These are phyloP conservation scores for Drosophila mettleri DNA, from an alignment of 2,888 invertebrate genomes.

Conservation along the genomic window DNA sequence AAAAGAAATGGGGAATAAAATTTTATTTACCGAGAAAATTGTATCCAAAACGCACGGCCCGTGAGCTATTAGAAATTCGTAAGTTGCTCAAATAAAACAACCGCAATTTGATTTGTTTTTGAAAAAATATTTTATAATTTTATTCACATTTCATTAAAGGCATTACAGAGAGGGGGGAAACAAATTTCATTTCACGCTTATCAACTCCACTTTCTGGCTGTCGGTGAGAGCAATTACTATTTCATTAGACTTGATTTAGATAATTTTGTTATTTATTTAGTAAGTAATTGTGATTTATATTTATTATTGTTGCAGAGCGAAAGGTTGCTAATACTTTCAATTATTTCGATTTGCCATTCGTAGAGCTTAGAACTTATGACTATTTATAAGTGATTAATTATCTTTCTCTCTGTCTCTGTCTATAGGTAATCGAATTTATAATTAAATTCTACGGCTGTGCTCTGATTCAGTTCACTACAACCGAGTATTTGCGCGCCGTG, in stretches of 20 bases:
- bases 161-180: conserved; percentile 54
- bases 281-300: conserved; percentile 29
- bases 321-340: conserved; percentile 68
- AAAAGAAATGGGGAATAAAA: conserved; percentile 20
- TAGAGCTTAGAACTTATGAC: conserved; percentile 77
- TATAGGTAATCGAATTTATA: conserved; percentile 38
- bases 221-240: conserved; percentile 24
- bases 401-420: neutral
- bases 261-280: conserved; percentile 18
- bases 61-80: conserved; percentile 27
- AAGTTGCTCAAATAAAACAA: conserved; percentile 57
- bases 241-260: conserved; percentile 11
- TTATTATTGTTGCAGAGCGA: conserved; percentile 28
- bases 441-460: conserved; percentile 43
- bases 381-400: conserved; percentile 51
- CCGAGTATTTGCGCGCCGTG: conserved; percentile 84
- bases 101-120: conserved; percentile 51
- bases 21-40: conserved; percentile 58
- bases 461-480: conserved; percentile 78
- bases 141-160: conserved; percentile 54
- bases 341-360: conserved; percentile 50
- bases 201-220: conserved; percentile 82
- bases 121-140: conserved; percentile 65
- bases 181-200: conserved; percentile 66
- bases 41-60: conserved; percentile 52